Conservation (phyloP, 2,797 vertebrate species). For the Sebastes itinus region DNA sequence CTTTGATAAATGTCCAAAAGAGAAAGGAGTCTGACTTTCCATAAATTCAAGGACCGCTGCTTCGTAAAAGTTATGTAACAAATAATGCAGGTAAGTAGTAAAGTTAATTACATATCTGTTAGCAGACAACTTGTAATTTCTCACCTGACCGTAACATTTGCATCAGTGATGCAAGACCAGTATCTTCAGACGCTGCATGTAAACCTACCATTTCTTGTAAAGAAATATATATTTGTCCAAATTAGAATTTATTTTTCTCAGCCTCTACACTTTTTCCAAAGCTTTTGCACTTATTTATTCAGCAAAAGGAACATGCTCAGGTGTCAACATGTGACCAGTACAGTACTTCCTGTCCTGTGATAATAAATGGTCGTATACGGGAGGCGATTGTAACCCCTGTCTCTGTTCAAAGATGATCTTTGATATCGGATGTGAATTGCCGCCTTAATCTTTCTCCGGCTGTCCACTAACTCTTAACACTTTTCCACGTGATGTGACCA, state of each 20-base stretch:
- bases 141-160: neutral
- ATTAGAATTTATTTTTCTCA: neutral
- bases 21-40: neutral
- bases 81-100: neutral
- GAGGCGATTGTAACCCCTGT: no score
- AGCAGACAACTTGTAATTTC: neutral
- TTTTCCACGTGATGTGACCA: no score
- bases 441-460: no score
- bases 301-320: no score
- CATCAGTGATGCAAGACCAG: neutral
- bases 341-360: no score
- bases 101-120: neutral
- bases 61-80: neutral
- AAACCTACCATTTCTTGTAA: neutral
- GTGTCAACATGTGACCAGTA: no score
- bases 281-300: neutral
- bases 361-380: no score
- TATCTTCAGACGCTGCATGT: neutral
- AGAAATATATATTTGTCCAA: neutral
- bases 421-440: no score
- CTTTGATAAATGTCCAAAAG: neutral
- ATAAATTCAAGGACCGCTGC: neutral
- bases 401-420: no score
- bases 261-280: neutral
- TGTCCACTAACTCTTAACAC: no score